Conservation (phyloP, 1,140 invertebrate genomes). For the Acromyrmex charruanus region DNA sequence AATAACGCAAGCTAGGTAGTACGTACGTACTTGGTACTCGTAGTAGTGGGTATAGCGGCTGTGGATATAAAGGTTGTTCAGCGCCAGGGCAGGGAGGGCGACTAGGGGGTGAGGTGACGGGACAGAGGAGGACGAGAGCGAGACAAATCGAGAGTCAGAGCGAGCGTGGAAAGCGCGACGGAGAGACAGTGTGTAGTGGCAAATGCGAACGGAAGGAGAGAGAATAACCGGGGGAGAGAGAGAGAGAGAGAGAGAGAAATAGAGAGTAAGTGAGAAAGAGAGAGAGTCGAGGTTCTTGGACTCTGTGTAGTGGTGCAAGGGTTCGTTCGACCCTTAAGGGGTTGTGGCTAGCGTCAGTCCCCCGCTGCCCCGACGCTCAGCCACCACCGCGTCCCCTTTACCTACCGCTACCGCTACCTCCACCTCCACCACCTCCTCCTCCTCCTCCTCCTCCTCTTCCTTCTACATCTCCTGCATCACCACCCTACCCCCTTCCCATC, state of each 20-base stretch:
- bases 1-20: constrained; percentile 78
- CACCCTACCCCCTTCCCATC: constrained; percentile 57
- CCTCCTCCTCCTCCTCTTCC: not conserved
- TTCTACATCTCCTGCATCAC: constrained; percentile 31
- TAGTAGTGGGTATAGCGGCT: constrained; percentile 80
- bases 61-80: constrained; percentile 85
- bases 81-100: constrained; percentile 53
- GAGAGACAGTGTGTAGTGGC: constrained; percentile 55
- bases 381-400: constrained; percentile 73
- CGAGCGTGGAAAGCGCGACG: constrained; percentile 52
- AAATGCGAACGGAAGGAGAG: constrained; percentile 62
- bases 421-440: constrained; percentile 65
- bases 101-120: constrained; percentile 44
- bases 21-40: constrained; percentile 72
- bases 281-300: constrained; percentile 76
- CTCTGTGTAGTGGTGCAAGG: constrained; percentile 82
- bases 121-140: constrained; percentile 63
- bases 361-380: constrained; percentile 71
- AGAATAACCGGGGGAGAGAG: constrained; percentile 32
- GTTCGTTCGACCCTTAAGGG: constrained; percentile 87
- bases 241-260: constrained; percentile 47
- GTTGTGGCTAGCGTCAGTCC: constrained; percentile 86
- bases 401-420: constrained; percentile 70
- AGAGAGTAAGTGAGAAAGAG: constrained; percentile 25
- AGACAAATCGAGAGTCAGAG: constrained; percentile 59